Evolutionary conservation across 2,888 invertebrate genomes (phyloP), one percentile per base, ranked within the genome.

Genomic region (Bombylius discolor): DNA sequence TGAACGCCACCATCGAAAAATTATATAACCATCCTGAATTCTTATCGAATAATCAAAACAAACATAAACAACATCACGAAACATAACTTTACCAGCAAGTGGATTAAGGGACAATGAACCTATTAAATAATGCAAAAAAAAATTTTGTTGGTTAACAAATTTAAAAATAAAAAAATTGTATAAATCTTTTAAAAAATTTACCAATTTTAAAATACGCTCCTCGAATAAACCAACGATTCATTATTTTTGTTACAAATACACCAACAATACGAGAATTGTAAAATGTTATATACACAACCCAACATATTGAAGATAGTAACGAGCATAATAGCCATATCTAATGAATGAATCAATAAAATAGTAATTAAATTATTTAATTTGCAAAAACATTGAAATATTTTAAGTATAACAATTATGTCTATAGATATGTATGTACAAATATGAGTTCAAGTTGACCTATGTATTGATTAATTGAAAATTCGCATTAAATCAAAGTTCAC

Each of bases 71-170:
- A 98, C 84, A 77, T 98, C 95, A 57, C 95, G 81, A 73, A 98
- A 96, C 97, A 98, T 98, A 54, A 99, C 87, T 77, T 98, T 98
- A 5, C 99, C 99, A 55, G 96, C 92, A 60, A 98, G 78, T n/a
- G 94, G 90, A 72, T 95, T 93, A 55, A 97, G 77, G 6, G 94
- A 93, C 67, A 98, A 84, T 5, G 98, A 97, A 56, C 97, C 95
- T 93, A 72, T 33, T 78, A 76, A 53, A 64, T 56, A 50, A 9
- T 45, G 9, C 13, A 46, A 46, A 36, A 42, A 34, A 31, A 23
- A 39, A 4, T 8, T 8, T 36, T 8, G 4, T 31, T 5, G 33
- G 33, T 39, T 45, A n/a, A n/a, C 4, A 44, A 52, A 32, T 45
- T 13, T 32, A 34, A 12, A 32, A 8, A 42, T 42, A 11, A 11